Conservation (phyloP, 2,113 vertebrate species). For the Pseudopipra pipra region DNA sequence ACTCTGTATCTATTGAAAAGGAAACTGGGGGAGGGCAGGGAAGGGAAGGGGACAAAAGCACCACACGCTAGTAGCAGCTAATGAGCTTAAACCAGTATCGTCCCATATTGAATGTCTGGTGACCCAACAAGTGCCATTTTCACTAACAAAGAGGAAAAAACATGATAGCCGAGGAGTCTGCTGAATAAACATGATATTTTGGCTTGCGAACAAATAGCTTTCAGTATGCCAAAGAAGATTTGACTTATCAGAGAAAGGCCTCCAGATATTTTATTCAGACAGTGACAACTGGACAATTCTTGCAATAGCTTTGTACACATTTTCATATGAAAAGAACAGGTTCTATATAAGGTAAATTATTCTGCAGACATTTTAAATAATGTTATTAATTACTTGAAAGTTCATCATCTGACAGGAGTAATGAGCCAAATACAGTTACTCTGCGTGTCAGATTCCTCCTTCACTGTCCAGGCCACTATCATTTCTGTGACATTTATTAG, state of each 20-base stretch:
- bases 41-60: neutral
- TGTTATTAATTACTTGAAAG: neutral
- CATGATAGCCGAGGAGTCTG: neutral
- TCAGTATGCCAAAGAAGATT: neutral
- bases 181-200: slow-evolving; percentile 5
- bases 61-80: neutral
- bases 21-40: neutral
- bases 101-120: neutral
- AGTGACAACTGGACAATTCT: neutral
- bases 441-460: neutral
- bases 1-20: neutral
- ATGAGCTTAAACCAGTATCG: neutral
- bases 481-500: slow-evolving; percentile 32
- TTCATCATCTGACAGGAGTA: slow-evolving; percentile 13
- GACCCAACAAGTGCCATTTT: slow-evolving; percentile 29
- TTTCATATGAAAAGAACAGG: neutral
- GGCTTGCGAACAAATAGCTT: neutral
- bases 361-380: neutral
- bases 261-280: neutral
- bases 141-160: neutral
- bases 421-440: neutral
- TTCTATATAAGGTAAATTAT: neutral
- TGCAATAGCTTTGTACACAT: neutral
- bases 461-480: neutral
- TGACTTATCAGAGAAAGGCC: neutral